Conservation (phyloP, 2,113 vertebrate species). For the Brachyhypopomus occidentalis region DNA sequence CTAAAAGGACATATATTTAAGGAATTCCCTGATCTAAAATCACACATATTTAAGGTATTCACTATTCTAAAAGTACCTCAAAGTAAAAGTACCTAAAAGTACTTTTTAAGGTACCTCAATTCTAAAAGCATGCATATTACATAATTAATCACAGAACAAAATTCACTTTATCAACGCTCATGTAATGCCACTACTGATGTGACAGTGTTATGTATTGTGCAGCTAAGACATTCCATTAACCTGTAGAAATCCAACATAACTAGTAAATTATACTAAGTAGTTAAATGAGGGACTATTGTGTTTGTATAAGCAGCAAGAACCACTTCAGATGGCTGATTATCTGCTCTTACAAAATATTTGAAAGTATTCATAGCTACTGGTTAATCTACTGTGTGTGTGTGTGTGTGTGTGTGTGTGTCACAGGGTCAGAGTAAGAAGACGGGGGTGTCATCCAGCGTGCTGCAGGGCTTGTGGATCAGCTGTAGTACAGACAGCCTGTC, state of each 20-base stretch:
- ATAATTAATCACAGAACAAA: too few species aligned
- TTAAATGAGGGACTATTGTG: background rate
- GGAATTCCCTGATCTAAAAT: background rate
- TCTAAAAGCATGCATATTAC: too few species aligned
- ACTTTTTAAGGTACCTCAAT: too few species aligned
- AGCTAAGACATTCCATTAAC: background rate
- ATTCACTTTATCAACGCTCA: too few species aligned
- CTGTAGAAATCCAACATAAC: background rate
- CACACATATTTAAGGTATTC: background rate
- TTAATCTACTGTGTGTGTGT: background rate
- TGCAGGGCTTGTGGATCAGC: conserved; percentile 52
- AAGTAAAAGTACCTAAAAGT: too few species aligned
- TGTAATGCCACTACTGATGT: background rate
- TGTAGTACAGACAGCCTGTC: conserved; percentile 51
- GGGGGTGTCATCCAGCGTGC: conserved; percentile 52
- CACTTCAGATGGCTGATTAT: background rate
- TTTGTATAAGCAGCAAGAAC: background rate
- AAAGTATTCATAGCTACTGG: background rate
- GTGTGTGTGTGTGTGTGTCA: background rate
- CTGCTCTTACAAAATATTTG: background rate
- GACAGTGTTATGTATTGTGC: background rate
- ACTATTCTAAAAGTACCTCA: background rate
- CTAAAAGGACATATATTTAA: background rate
- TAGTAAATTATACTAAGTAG: too few species aligned
- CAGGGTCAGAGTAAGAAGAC: conserved; percentile 55